Evolutionary conservation across 2,113 vertebrate species (phyloP).

Genomic region (Recurvirostra avosetta): DNA sequence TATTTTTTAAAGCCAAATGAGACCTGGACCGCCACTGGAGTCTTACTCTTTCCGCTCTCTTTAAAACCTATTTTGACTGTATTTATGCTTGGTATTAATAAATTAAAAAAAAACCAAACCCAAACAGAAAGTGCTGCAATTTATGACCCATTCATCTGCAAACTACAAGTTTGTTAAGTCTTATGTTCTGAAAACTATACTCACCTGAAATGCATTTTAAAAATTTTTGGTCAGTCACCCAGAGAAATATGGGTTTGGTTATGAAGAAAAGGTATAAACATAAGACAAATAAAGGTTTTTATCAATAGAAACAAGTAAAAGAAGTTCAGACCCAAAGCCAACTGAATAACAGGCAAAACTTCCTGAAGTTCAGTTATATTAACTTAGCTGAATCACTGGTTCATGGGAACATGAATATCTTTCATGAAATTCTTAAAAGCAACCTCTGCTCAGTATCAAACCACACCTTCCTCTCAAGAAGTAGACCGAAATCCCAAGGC

Average conservation of each 20-base stretch:
- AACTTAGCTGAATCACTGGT: not conserved
- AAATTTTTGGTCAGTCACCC: not conserved
- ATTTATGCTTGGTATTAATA: not conserved
- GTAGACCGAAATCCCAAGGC: not conserved
- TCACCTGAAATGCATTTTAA: not conserved
- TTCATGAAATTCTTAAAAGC: not conserved
- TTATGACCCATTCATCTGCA: not conserved
- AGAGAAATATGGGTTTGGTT: not conserved
- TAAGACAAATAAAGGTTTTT: not conserved
- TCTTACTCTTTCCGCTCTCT: not conserved
- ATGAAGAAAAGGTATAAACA: not conserved
- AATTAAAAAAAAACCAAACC: not conserved
- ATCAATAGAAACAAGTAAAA: not conserved
- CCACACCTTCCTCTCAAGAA: not conserved
- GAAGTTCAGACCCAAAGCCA: not conserved
- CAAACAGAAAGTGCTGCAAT: not conserved
- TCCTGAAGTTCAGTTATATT: not conserved
- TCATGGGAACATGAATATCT: not conserved
- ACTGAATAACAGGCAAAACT: not conserved
- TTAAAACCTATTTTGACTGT: not conserved
- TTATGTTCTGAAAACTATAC: not conserved
- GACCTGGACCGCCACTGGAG: not conserved
- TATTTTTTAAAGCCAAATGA: not conserved
- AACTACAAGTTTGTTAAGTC: not conserved
- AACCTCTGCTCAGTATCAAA: not conserved